phyloP scores from a whole-genome alignment of 2,113 vertebrate genomes.

The Bos taurus region DNA sequence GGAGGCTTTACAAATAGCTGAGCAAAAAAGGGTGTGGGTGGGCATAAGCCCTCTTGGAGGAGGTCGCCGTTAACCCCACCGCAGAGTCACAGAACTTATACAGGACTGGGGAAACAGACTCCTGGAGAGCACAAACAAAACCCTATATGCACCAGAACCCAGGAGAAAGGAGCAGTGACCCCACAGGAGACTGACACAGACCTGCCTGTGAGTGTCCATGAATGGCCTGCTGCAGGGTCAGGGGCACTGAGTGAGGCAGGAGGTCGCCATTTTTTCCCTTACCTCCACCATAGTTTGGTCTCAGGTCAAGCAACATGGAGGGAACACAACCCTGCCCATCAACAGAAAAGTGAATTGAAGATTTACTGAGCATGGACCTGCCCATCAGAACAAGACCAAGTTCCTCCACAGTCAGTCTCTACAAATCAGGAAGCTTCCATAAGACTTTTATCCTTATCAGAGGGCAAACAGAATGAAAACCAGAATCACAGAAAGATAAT shows the following conservation, averaged over 20 bases:
- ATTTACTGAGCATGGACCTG: background rate
- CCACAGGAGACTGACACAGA: background rate
- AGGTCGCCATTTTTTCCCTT: background rate
- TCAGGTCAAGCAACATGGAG: background rate
- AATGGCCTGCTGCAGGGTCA: background rate
- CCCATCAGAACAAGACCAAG: background rate
- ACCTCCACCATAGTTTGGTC: background rate
- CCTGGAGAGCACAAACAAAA: background rate
- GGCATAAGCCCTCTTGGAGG: background rate
- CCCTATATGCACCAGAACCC: background rate
- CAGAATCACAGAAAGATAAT: background rate
- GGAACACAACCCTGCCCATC: background rate
- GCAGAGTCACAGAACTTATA: background rate
- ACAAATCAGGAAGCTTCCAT: background rate
- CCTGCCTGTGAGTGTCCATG: background rate
- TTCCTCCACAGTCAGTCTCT: background rate
- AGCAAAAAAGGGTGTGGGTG: background rate
- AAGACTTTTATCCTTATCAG: background rate
- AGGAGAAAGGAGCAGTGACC: background rate
- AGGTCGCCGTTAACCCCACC: background rate
- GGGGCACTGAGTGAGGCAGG: background rate
- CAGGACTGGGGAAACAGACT: background rate
- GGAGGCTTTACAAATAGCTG: background rate
- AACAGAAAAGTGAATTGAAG: background rate
- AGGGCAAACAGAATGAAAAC: background rate